Percentiles rank a stretch among this genome's conserved stretches.
phyloP scores from a whole-genome alignment of 2,113 vertebrate species.

The Zosterops lateralis region DNA sequence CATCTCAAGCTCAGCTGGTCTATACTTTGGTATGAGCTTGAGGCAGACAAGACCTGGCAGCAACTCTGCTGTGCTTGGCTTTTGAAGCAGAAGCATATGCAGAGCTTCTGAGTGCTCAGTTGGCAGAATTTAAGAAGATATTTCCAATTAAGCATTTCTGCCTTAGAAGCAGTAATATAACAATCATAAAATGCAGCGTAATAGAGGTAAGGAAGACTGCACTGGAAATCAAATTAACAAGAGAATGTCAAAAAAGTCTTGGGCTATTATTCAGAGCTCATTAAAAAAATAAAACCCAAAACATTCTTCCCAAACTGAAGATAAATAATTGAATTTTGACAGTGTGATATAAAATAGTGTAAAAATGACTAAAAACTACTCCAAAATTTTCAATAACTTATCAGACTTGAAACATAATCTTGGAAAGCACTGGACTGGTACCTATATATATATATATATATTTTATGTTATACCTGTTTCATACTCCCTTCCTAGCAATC shows the following conservation, averaged over 20 bases:
- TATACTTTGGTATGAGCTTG: neutral
- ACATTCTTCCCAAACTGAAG: neutral
- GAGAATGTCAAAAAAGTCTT: neutral
- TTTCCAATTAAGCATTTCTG: neutral
- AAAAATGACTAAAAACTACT: neutral
- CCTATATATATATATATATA: neutral
- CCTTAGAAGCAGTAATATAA: neutral
- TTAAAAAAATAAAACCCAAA: neutral
- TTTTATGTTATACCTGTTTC: neutral
- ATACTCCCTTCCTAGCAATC: neutral
- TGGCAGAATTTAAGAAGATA: neutral
- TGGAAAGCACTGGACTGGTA: neutral
- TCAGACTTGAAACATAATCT: neutral
- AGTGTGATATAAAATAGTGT: neutral
- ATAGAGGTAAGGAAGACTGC: neutral
- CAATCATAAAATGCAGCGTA: neutral
- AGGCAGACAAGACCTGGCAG: neutral
- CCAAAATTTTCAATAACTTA: neutral
- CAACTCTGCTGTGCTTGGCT: neutral
- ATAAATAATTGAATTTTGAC: neutral
- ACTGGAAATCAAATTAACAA: neutral
- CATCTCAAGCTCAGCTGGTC: neutral
- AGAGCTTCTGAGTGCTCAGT: neutral
- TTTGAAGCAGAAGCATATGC: neutral
- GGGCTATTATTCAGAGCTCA: neutral